These are phyloP conservation scores for Saccopteryx bilineata DNA, from an alignment of 2,113 vertebrate species.

Conservation along the genomic window DNA sequence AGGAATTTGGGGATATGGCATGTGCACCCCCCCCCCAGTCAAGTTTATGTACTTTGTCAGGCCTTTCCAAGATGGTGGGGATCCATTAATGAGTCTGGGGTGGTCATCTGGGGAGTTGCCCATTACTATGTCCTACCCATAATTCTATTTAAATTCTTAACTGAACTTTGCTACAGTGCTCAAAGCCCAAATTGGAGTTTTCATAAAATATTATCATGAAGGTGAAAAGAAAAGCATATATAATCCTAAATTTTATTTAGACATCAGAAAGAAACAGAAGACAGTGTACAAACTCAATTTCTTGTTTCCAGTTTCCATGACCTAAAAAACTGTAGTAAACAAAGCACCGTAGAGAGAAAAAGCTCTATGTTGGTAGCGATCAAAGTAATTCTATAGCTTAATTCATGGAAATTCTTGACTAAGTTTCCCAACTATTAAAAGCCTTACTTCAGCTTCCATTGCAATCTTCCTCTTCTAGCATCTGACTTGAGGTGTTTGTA, in stretches of 20 bases:
- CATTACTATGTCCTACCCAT: slow-evolving; percentile 19
- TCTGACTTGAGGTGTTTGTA: neutral
- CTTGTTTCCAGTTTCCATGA: slow-evolving; percentile 14
- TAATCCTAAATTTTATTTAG: slow-evolving; percentile 34
- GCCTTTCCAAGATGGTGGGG: neutral
- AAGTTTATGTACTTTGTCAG: neutral
- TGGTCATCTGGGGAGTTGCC: neutral
- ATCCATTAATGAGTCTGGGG: neutral
- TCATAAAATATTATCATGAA: slow-evolving; percentile 24
- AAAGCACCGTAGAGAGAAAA: neutral
- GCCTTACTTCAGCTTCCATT: neutral
- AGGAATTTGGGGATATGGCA: neutral
- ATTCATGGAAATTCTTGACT: neutral
- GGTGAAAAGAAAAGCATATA: neutral
- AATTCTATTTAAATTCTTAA: slow-evolving; percentile 53
- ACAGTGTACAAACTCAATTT: neutral
- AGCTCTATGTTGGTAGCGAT: neutral
- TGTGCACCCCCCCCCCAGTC: neutral
- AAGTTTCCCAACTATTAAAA: slow-evolving; percentile 1
- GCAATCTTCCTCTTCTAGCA: neutral
- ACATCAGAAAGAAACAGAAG: slow-evolving; percentile 34
- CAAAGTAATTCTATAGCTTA: slow-evolving; percentile 23
- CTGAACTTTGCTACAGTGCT: neutral
- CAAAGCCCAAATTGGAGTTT: slow-evolving; percentile 39
- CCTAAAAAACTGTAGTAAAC: neutral